Percentiles rank a stretch among this genome's conserved stretches.
phyloP scores from a whole-genome alignment of 2,797 vertebrate species.

The Lacerta bilineata region DNA sequence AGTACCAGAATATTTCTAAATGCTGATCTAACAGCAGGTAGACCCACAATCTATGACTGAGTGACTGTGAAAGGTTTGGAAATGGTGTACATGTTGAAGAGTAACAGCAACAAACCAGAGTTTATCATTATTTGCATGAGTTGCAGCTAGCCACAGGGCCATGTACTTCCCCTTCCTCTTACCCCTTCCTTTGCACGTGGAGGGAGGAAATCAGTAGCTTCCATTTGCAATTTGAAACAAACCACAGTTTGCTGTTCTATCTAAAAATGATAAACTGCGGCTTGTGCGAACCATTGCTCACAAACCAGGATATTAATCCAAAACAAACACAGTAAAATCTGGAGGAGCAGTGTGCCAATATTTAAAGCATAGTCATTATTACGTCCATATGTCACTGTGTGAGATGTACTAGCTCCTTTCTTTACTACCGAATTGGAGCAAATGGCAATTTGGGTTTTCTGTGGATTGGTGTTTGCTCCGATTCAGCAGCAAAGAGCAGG shows the following conservation, averaged over 20 bases:
- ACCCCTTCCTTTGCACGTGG: too few species aligned
- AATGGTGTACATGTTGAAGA: too few species aligned
- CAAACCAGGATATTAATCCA: not conserved
- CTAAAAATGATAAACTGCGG: not conserved
- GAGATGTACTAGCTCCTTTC: not conserved
- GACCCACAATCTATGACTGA: not conserved
- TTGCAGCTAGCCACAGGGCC: not conserved
- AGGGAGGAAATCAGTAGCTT: not conserved
- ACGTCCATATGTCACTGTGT: not conserved
- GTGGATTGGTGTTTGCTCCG: too few species aligned
- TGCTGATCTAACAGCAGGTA: not conserved
- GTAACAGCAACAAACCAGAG: not conserved
- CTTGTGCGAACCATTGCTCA: not conserved
- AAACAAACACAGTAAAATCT: not conserved
- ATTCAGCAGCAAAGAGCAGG: too few species aligned
- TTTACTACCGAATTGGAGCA: too few species aligned
- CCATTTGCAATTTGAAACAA: not conserved
- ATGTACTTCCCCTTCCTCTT: too few species aligned
- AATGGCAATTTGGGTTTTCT: too few species aligned
- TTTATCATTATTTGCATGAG: not conserved
- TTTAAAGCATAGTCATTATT: not conserved
- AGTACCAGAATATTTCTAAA: not conserved
- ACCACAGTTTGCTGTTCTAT: not conserved
- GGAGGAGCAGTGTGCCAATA: not conserved
- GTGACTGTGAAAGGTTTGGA: not conserved